Evolutionary conservation across 2,797 vertebrate species (phyloP), one percentile per base, ranked within the genome.

Genomic region (Catostomus latipinnis): DNA sequence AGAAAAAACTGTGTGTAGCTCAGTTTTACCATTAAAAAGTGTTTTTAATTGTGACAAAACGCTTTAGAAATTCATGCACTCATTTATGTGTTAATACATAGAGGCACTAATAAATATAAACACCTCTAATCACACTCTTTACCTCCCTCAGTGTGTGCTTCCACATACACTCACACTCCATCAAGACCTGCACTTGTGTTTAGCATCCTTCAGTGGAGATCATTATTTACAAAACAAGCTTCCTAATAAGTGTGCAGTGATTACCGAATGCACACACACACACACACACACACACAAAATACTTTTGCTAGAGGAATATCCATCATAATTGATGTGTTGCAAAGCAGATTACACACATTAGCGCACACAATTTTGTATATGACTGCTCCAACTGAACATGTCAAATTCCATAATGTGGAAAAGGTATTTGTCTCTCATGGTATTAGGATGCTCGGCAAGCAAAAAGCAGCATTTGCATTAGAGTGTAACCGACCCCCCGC

Each of bases 331-430:
- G 94, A 95, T 94, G 94, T 94, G 94, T 95, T 94, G 92, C 93
- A 93, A 93, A 95, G 93, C 94, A 94, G 94, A 95, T 95, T 94
- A 95, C 93, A 94, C 94, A 95, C 92, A 94, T 95, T 95, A 94
- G 91, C 88, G 91, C 92, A 92, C 93, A 92, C 93, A 92, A 92
- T 91, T 94, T 92, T 92, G 91, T 90, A 91, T 89, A 90, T 93
- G 94, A 94, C 94, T 94, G 93, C 93, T 92, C 88, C 90, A 93
- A 93, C 93, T 92, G 91, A 94, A 95, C 92, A 93, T 94, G 93
- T 94, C 93, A 95, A 93, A 94, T 94, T 93, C 91, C 90, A 88
- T 93, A 93, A 94, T 92, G 91, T 88, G 86, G 66, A 78, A 78
- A 87, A 87, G 81, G 81, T 86, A 82, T 91, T 86, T 85, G 84